Percentiles rank a stretch among this genome's conserved stretches.
Evolutionary conservation across 2,797 vertebrate genomes (phyloP).

Genomic region (Cossypha polioptera): DNA sequence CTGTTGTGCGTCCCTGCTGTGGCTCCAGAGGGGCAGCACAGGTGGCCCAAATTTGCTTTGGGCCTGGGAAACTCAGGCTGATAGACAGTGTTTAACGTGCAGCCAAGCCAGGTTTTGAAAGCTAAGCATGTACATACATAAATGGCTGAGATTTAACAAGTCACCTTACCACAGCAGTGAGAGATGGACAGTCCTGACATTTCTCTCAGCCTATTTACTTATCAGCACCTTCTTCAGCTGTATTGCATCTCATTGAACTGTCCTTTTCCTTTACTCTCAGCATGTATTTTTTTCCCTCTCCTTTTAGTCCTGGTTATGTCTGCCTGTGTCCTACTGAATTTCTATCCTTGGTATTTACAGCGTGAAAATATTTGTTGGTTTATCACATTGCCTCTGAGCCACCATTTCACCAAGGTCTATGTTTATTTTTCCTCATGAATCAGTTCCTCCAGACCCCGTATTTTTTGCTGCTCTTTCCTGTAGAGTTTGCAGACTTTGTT

Average conservation of each 20-base stretch:
- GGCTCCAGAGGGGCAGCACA: too few relatives aligned
- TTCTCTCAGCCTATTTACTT: neutral
- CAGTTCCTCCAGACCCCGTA: neutral
- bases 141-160: neutral
- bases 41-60: too few relatives aligned
- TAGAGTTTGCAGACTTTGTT: neutral
- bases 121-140: neutral
- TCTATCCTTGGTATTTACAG: neutral
- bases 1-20: neutral
- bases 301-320: neutral
- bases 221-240: neutral
- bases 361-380: constrained; percentile 29
- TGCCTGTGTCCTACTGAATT: neutral
- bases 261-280: neutral
- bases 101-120: neutral
- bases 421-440: neutral
- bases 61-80: too few relatives aligned
- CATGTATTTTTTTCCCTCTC: neutral
- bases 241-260: neutral
- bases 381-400: neutral
- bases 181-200: neutral
- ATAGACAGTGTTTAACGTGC: too few relatives aligned
- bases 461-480: neutral
- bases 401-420: neutral
- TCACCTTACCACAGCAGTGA: neutral